Base-by-base conservation (phyloP, 2,113 vertebrate genomes). In the Chamaea fasciata region DNA sequence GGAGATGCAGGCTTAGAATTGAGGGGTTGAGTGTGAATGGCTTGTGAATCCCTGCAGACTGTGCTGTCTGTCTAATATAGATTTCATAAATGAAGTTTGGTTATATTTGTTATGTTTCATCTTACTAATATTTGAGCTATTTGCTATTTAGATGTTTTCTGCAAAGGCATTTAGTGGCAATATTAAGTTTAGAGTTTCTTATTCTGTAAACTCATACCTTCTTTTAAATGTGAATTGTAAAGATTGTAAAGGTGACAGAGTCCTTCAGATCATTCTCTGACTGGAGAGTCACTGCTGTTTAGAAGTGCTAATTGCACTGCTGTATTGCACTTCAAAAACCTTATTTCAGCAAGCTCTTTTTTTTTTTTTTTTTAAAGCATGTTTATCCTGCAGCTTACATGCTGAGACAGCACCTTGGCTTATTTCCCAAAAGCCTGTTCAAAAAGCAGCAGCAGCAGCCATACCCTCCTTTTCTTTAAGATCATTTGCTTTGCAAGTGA, bases 371-470 rank as follows among this genome's bases (percentile, higher is more conserved):
- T 83, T 75, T 11, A 2, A 27, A 27, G 20, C 39, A 8, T 88
- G 60, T 95, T 91, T 95, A 86, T 86, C 82, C 93, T 97, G 70
- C 87, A 75, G 86, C 86, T 92, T 93, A 96, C 97, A 84, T 94
- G 98, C 98, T 98, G 98, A 98, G 95, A 64, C 88, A 97, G 97
- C 97, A 96, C 85, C 75, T 97, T 97, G 97, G 97, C 97, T 91
- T 67, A 70, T 95, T 96, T 98, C 97, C 97, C 91, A 78, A 95
- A 92, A 97, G 96, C 89, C 84, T 73, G 92, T 92, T 93, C 74
- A 89, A 89, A 96, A 90, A 79, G 49, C 69, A 83, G 94, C 94
- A 83, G 94, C 94, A 71, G 95, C 96, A 96, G 95, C 83, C 62
- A n/a, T 83, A 76, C 50, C 76, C 73, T 89, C 79, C 71, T 89